These are phyloP conservation scores for Selenia dentaria DNA, from an alignment of 2,888 invertebrate species.

Conservation along the genomic window DNA sequence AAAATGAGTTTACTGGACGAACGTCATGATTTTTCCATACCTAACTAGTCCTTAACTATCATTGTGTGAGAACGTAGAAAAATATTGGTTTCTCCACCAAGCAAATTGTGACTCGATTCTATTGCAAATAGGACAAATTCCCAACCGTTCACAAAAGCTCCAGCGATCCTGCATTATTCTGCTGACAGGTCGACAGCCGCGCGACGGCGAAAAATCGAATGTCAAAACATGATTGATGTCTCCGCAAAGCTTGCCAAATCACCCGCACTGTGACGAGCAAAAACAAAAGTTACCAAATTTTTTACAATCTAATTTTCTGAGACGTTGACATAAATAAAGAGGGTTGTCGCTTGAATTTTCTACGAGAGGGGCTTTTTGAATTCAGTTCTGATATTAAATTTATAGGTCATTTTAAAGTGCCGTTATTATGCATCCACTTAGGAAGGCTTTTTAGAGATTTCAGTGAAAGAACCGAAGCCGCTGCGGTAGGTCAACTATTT, in stretches of 20 bases:
- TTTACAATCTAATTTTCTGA: constrained; percentile 7
- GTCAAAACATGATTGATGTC: constrained; percentile 64
- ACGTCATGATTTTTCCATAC: no score
- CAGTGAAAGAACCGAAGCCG: no score
- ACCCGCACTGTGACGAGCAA: constrained; percentile 31
- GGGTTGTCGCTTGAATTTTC: neutral
- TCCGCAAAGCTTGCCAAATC: constrained; percentile 43
- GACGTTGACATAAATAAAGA: neutral
- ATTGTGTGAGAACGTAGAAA: no score
- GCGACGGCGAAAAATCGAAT: constrained; percentile 55
- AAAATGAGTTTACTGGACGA: no score
- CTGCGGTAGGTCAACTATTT: no score
- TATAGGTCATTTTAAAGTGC: no score
- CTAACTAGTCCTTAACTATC: no score
- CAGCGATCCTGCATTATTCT: constrained; percentile 42
- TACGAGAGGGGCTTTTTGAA: neutral
- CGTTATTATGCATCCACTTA: no score
- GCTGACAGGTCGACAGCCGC: constrained; percentile 31
- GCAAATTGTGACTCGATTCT: neutral
- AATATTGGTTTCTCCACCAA: no score
- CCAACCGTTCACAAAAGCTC: constrained; percentile 17
- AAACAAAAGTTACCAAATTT: constrained; percentile 41
- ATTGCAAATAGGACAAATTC: constrained; percentile 13
- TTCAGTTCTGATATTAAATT: no score
- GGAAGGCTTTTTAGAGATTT: no score